Conservation (phyloP, 2,113 vertebrate species). For the Prietella phreatophila region DNA sequence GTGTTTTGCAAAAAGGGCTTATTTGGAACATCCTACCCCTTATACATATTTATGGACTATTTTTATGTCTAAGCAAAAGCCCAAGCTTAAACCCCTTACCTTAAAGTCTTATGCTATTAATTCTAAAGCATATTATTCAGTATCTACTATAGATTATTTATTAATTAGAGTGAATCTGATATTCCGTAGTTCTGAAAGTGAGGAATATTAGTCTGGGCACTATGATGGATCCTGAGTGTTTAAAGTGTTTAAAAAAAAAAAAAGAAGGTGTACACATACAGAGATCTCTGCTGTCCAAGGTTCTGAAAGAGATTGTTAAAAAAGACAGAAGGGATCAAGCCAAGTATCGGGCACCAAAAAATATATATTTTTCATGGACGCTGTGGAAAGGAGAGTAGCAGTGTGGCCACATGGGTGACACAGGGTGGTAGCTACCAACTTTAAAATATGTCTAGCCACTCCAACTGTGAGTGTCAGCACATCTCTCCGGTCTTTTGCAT, state of each 20-base stretch:
- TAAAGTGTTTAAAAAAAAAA: not conserved
- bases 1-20: conserved; percentile 16
- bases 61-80: not conserved
- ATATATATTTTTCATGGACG: not conserved
- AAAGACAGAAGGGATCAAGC: conserved; percentile 65
- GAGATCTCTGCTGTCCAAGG: conserved; percentile 68
- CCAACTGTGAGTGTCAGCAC: not conserved
- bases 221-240: not conserved
- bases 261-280: conserved; percentile 47
- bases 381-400: too few relatives aligned
- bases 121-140: not conserved
- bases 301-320: conserved; percentile 70
- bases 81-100: not conserved
- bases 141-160: not conserved
- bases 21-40: not conserved
- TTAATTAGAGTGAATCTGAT: not conserved
- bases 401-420: not conserved
- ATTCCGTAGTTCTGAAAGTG: not conserved
- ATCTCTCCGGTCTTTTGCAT: not conserved
- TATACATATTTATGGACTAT: not conserved
- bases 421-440: not conserved
- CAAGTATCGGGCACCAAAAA: conserved; percentile 56
- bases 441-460: not conserved
- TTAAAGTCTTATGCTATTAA: not conserved
- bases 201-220: not conserved